phyloP scores from a whole-genome alignment of 2,113 vertebrate genomes.

The Galeopterus variegatus region DNA sequence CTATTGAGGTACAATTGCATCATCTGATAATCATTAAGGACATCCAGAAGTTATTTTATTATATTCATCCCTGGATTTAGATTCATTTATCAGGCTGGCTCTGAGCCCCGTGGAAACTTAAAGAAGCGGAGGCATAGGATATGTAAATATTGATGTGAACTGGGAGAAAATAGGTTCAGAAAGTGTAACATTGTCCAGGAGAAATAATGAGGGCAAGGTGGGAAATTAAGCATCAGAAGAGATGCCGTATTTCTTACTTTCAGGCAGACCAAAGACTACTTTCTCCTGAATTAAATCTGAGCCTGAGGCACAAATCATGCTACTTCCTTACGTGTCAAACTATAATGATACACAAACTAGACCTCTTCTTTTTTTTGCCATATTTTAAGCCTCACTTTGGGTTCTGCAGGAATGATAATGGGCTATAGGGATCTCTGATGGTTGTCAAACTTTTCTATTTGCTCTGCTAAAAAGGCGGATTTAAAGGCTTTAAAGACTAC shows the following conservation, averaged over 20 bases:
- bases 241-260: not conserved
- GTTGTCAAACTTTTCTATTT: not conserved
- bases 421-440: not conserved
- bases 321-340: not conserved
- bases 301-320: not conserved
- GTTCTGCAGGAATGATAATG: not conserved
- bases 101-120: not conserved
- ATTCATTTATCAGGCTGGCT: not conserved
- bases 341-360: not conserved
- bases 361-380: not conserved
- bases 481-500: conserved; percentile 31
- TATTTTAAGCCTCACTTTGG: not conserved
- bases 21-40: not conserved
- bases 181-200: not conserved
- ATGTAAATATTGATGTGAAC: conserved; percentile 19
- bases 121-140: not conserved
- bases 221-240: not conserved
- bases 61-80: not conserved
- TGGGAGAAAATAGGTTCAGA: not conserved
- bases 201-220: not conserved
- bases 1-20: not conserved
- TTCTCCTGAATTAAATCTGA: conserved; percentile 50
- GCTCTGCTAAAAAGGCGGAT: not conserved
- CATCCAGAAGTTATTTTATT: not conserved
- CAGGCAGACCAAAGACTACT: not conserved